A percentile compares a stretch with the other conserved stretches of the same genome.
These are phyloP conservation scores for Bovichtus diacanthus DNA, from an alignment of 2,797 vertebrate genomes.

Conservation along the genomic window DNA sequence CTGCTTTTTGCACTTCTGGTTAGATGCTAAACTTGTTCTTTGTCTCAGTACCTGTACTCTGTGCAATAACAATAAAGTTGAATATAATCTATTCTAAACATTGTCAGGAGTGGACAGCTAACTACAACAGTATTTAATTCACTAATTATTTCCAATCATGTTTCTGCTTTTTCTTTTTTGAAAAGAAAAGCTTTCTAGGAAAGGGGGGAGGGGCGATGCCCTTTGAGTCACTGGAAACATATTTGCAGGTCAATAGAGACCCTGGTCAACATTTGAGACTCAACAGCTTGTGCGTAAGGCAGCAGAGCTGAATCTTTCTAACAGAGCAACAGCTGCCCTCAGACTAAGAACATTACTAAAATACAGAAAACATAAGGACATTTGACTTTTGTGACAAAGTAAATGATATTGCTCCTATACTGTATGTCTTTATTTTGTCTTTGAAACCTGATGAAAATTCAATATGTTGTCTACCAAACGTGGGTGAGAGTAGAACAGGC, in stretches of 20 bases:
- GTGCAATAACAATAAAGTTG: neutral
- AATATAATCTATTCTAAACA: neutral
- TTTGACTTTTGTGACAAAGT: slow-evolving; percentile 12
- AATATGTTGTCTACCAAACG: slow-evolving; percentile 40
- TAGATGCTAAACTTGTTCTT: too few relatives aligned
- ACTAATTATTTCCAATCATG: neutral
- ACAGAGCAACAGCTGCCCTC: neutral
- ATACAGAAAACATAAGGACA: neutral
- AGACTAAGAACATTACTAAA: neutral
- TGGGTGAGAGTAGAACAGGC: slow-evolving; percentile 37
- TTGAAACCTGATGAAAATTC: slow-evolving; percentile 56
- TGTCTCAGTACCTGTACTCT: too few relatives aligned
- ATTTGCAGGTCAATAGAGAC: neutral
- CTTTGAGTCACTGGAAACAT: neutral
- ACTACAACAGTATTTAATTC: neutral
- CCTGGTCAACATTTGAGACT: neutral
- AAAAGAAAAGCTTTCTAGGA: neutral
- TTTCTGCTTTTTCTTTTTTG: too few relatives aligned
- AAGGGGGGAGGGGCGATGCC: neutral
- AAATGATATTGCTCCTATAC: neutral
- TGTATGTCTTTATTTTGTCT: slow-evolving; percentile 48
- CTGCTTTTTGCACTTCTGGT: too few relatives aligned
- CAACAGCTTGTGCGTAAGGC: neutral
- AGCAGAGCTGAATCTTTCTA: neutral
- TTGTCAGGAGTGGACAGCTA: too few relatives aligned